Conservation (phyloP, 2,888 invertebrate species). For the Geotrupes spiniger region DNA sequence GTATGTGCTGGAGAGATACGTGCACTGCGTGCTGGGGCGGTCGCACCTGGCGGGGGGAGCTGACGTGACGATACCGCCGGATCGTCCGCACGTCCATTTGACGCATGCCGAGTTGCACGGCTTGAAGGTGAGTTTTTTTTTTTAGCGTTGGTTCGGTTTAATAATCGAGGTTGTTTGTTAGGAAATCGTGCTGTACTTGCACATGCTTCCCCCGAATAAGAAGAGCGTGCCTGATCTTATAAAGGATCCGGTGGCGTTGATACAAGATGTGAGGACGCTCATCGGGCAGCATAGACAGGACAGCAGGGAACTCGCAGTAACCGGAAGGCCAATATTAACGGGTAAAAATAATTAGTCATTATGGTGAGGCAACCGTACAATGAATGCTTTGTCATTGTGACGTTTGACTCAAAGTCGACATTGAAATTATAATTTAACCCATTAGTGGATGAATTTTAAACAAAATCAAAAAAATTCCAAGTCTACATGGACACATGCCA, state of each 20-base stretch:
- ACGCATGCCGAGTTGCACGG: constrained; percentile 79
- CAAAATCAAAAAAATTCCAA: too few relatives aligned
- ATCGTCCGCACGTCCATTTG: constrained; percentile 66
- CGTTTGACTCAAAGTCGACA: too few relatives aligned
- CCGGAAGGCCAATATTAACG: constrained; percentile 74
- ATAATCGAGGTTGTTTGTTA: constrained; percentile 38
- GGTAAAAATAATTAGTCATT: constrained; percentile 24
- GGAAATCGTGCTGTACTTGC: constrained; percentile 89
- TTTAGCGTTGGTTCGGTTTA: neutral
- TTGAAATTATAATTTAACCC: too few relatives aligned
- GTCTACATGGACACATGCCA: too few relatives aligned
- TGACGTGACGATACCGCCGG: constrained; percentile 47
- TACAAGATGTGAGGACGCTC: constrained; percentile 83
- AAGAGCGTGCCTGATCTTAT: constrained; percentile 91
- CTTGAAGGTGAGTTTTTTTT: constrained; percentile 57
- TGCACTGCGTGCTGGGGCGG: constrained; percentile 79
- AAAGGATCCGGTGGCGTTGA: constrained; percentile 82
- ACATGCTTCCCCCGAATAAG: constrained; percentile 83
- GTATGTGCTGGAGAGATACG: constrained; percentile 94
- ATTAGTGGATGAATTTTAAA: too few relatives aligned
- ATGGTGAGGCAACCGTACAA: neutral
- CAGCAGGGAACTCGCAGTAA: constrained; percentile 76
- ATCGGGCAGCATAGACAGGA: constrained; percentile 89
- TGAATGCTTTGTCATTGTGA: neutral
- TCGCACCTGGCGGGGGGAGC: constrained; percentile 64